phyloP scores from a whole-genome alignment of 2,888 invertebrate species.

The Diplolepis rosae region DNA sequence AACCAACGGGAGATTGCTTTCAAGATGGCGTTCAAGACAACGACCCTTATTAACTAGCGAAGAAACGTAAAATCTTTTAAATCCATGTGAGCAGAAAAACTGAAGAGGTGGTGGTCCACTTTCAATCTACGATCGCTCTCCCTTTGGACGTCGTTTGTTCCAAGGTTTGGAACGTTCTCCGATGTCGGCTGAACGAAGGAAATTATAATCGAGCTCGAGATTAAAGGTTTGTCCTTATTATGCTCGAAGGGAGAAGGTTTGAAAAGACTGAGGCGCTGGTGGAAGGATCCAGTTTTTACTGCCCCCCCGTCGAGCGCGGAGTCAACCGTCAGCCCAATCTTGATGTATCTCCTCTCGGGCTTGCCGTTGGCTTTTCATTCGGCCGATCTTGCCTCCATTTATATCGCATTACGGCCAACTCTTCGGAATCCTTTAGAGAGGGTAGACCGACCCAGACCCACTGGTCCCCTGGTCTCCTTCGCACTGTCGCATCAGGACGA shows the following conservation, averaged over 20 bases:
- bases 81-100: slow-evolving; percentile 47
- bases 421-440: slow-evolving; percentile 58
- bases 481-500: slow-evolving; percentile 48
- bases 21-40: slow-evolving; percentile 30
- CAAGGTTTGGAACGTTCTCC: slow-evolving; percentile 43
- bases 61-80: neutral
- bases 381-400: slow-evolving; percentile 60
- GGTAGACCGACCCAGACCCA: slow-evolving; percentile 54
- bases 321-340: slow-evolving; percentile 71
- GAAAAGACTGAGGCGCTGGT: slow-evolving; percentile 51
- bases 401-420: slow-evolving; percentile 63
- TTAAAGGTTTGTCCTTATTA: slow-evolving; percentile 70
- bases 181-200: slow-evolving; percentile 53
- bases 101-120: slow-evolving; percentile 59
- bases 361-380: slow-evolving; percentile 33
- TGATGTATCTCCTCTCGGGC: slow-evolving; percentile 66
- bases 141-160: slow-evolving; percentile 40
- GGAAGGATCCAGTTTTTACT: slow-evolving; percentile 71
- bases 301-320: slow-evolving; percentile 55
- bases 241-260: slow-evolving; percentile 55
- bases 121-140: slow-evolving; percentile 49
- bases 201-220: slow-evolving; percentile 68
- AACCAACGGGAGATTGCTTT: neutral
- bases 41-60: slow-evolving; percentile 17
- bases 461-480: slow-evolving; percentile 53